Percentiles rank a stretch among this genome's conserved stretches.
phyloP scores from a whole-genome alignment of 2,113 vertebrate genomes.

The Alexandromys fortis region DNA sequence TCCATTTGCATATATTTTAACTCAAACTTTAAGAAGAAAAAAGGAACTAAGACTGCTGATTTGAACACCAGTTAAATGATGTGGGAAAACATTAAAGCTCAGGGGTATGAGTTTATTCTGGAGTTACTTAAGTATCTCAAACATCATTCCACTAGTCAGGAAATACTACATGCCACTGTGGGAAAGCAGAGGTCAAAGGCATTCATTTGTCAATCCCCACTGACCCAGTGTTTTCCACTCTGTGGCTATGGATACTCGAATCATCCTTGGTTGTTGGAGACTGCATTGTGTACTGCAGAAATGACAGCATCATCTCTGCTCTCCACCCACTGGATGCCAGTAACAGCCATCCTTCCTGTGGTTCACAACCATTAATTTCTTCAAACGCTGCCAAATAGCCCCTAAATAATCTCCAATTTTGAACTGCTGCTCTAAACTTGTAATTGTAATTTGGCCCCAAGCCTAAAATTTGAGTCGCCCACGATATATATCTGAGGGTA shows the following conservation, averaged over 20 bases:
- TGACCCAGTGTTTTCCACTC: neutral
- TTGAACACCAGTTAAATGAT: neutral
- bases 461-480: neutral
- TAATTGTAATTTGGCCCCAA: neutral
- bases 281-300: neutral
- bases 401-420: neutral
- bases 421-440: neutral
- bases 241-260: neutral
- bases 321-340: neutral
- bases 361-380: neutral
- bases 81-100: neutral
- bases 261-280: neutral
- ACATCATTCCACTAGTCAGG: neutral
- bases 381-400: neutral
- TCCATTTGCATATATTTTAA: neutral
- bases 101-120: neutral
- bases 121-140: neutral
- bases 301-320: neutral
- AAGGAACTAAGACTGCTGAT: neutral
- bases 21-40: neutral
- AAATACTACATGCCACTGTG: neutral
- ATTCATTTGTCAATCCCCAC: slow-evolving; percentile 3
- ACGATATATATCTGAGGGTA: neutral
- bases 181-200: neutral
- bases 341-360: neutral